Percentiles rank a stretch among this genome's conserved stretches.
Evolutionary conservation across 2,113 vertebrate genomes (phyloP).

Genomic region (Petrocephalus microphthalmus): DNA sequence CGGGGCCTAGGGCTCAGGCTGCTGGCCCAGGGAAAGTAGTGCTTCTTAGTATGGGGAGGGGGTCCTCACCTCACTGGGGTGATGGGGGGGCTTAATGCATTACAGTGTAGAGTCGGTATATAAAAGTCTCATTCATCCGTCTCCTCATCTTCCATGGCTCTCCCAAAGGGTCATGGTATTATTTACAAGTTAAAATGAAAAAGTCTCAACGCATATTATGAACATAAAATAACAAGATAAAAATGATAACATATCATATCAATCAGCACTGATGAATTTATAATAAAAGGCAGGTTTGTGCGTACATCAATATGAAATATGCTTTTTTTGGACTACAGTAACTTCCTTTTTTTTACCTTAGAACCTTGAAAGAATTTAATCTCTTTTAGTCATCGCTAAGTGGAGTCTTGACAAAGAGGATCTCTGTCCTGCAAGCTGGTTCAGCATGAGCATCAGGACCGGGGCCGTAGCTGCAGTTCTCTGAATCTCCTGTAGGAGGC

Average conservation of each 20-base stretch:
- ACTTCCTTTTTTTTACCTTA: neutral
- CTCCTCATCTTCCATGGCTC: neutral
- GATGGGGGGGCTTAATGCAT: neutral
- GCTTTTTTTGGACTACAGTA: neutral
- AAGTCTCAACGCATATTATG: neutral
- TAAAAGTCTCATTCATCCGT: neutral
- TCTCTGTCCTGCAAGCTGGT: neutral
- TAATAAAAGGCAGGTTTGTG: neutral
- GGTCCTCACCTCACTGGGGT: neutral
- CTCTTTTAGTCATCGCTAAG: neutral
- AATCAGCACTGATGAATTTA: neutral
- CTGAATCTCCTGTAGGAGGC: neutral
- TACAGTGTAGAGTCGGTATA: neutral
- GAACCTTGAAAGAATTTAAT: neutral
- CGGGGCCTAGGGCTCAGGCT: neutral
- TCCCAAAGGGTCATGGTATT: neutral
- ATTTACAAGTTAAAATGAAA: neutral
- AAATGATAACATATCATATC: neutral
- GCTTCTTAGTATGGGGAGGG: neutral
- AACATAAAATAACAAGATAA: neutral
- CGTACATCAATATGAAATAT: neutral
- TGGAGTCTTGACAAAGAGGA: neutral
- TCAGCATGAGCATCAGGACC: neutral
- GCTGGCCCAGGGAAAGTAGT: neutral
- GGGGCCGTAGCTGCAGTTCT: neutral